Conservation (phyloP, 2,113 vertebrate genomes). For the Megaceryle torquata region DNA sequence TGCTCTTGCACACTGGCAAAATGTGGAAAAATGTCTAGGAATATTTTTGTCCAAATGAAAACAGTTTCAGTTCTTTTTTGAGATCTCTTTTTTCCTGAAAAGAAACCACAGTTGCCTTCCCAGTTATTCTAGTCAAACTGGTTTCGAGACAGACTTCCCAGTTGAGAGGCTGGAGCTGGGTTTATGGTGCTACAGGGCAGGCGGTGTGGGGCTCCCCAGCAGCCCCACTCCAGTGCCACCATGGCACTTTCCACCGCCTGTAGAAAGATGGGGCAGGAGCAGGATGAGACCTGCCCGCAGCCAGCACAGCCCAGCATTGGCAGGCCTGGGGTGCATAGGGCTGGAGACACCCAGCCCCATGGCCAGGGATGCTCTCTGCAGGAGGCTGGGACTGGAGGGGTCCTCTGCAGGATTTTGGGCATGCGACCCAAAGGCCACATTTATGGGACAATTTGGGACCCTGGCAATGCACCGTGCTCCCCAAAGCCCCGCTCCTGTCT, state of each 20-base stretch:
- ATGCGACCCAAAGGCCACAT: neutral
- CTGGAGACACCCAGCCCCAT: rapidly evolving
- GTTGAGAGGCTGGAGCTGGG: neutral
- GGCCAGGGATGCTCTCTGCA: rapidly evolving
- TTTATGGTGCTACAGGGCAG: neutral
- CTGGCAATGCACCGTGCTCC: rapidly evolving
- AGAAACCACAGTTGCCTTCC: constrained; percentile 62
- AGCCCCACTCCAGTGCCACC: rapidly evolving
- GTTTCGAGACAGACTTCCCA: constrained; percentile 53
- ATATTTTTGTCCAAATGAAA: constrained; percentile 60
- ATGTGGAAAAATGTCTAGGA: constrained; percentile 60
- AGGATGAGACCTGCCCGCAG: neutral
- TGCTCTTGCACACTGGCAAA: constrained; percentile 18
- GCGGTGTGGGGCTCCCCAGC: neutral
- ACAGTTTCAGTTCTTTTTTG: constrained; percentile 51
- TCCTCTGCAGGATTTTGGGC: neutral
- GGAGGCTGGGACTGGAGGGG: neutral
- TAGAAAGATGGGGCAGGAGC: neutral
- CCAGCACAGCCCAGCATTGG: neutral
- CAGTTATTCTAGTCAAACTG: constrained; percentile 60
- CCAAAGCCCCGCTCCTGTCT: neutral
- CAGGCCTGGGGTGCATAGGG: neutral
- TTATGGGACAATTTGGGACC: neutral
- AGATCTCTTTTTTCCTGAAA: constrained; percentile 61
- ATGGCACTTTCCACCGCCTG: rapidly evolving